phyloP scores from a whole-genome alignment of 2,113 vertebrate genomes.

The Condylura cristata region DNA sequence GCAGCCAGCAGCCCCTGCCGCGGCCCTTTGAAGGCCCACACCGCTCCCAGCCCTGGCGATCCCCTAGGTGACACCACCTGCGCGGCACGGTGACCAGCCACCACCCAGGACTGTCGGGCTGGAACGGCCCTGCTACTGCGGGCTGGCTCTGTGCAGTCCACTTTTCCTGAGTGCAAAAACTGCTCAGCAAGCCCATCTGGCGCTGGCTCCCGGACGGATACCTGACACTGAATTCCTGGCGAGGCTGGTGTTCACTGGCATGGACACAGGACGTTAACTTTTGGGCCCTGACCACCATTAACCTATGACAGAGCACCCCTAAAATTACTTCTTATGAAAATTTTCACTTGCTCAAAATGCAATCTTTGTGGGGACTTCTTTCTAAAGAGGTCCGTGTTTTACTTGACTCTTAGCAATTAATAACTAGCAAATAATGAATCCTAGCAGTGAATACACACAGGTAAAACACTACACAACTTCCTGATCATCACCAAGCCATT shows the following conservation, averaged over 20 bases:
- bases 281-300: background rate
- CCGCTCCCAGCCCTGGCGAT: background rate
- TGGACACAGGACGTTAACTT: background rate
- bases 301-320: too few species aligned
- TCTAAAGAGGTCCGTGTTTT: background rate
- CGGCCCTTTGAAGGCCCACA: background rate
- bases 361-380: background rate
- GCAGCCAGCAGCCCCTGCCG: too few species aligned
- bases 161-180: background rate
- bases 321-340: background rate
- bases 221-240: background rate
- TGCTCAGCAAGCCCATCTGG: background rate
- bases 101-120: background rate
- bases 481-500: background rate
- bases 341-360: background rate
- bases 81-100: background rate
- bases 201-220: background rate
- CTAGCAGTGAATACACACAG: background rate
- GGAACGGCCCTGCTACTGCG: too few species aligned
- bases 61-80: background rate
- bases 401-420: background rate
- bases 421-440: too few species aligned
- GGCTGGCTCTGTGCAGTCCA: background rate
- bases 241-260: background rate
- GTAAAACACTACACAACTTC: background rate